Base-by-base conservation (phyloP, 1,140 invertebrate species). In the Lysiphlebus fabarum region DNA sequence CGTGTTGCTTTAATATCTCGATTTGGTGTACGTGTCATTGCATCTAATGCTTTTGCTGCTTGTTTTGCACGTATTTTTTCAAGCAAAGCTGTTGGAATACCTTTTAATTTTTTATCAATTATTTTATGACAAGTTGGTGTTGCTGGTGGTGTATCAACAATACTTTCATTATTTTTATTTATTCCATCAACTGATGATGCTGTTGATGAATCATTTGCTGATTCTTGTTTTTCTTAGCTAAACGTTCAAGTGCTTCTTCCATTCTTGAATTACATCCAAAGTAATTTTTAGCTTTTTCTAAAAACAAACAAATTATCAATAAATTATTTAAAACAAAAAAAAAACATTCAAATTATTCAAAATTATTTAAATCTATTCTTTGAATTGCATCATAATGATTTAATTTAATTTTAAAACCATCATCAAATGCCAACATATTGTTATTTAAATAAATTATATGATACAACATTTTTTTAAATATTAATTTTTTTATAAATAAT, bases 61-160 rank as follows among this genome's bases (percentile, higher is more conserved):
- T 96, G 94, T 72, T 90, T 91, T 14, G 91, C 92, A 66, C 93
- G 85, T 78, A 87, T 85, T 81, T 92, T 93, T 67, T 95, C 91
- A 1, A 96, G 77, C 26, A 96, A 76, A 17, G 90, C 83, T 62
- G 86, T 83, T 5, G 92, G 92, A 61, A 96, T 84, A 10, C 92
- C 92, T 75, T 92, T 91, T 0, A 94, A 72, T 33, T 86, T 79
- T 34, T 82, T 77, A 72, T 81, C 82, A 6, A 81, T 59, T 49
- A 80, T 62, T 59, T 43, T 43, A 7, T n/a, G 68, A 26, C 69
- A 56, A 9, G 60, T 53, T 10, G 75, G 72, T 33, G 68, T 75
- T 37, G 56, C 59, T 6, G 76, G 69, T 64, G 82, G 77, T 54
- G 79, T 80, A 40, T 77, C 69, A 6, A 77, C 64, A 6, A 73